Conservation (phyloP, 1,140 invertebrate genomes). For the Polypedilum vanderplanki region DNA sequence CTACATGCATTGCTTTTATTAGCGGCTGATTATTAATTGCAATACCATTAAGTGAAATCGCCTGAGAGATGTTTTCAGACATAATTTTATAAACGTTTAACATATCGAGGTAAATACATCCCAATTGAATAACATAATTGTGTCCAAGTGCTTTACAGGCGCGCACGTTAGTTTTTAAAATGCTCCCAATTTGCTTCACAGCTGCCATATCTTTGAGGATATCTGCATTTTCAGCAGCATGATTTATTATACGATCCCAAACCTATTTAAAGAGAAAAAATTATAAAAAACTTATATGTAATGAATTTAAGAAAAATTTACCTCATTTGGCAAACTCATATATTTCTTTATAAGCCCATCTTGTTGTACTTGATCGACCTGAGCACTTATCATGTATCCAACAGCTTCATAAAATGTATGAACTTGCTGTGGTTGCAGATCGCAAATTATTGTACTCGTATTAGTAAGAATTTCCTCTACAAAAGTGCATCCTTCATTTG, state of each 20-base stretch:
- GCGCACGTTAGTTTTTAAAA: constrained; percentile 97
- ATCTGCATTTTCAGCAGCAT: constrained; percentile 94
- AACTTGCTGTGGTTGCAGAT: constrained; percentile 97
- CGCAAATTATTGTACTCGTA: constrained; percentile 97
- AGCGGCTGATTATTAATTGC: constrained; percentile 93
- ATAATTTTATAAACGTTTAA: constrained; percentile 99
- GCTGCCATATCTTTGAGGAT: constrained; percentile 93
- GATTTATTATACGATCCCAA: constrained; percentile 98
- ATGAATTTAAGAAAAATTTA: constrained; percentile 34
- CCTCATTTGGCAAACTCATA: constrained; percentile 96
- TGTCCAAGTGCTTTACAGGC: constrained; percentile 96
- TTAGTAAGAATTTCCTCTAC: constrained; percentile 97
- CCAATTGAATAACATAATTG: constrained; percentile 91
- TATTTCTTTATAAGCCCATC: constrained; percentile 95
- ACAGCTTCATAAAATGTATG: constrained; percentile 99
- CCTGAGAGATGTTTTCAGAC: constrained; percentile 96
- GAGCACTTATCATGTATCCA: constrained; percentile 97
- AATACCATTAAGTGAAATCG: constrained; percentile 92
- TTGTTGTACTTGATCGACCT: constrained; percentile 81
- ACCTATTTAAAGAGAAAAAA: constrained; percentile 43
- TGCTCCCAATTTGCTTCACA: constrained; percentile 94
- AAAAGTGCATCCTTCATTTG: constrained; percentile 94
- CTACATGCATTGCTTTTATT: constrained; percentile 96
- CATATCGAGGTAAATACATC: constrained; percentile 97
- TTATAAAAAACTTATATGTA: not conserved